These are phyloP conservation scores for Syngnathus rostellatus DNA, from an alignment of 2,797 vertebrate species.

Conservation along the genomic window DNA sequence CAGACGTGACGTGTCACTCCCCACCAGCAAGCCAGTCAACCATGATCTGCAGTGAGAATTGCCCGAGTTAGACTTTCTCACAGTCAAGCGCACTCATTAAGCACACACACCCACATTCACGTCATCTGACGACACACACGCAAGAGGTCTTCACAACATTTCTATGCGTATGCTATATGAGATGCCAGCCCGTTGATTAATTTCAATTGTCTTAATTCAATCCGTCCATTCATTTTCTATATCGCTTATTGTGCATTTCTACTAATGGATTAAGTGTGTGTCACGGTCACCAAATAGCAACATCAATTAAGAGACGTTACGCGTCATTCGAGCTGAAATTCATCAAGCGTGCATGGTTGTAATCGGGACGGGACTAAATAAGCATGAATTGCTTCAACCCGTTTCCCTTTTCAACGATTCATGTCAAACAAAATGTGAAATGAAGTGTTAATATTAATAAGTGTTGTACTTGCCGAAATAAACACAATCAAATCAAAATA, in stretches of 20 bases:
- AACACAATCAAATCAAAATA: background rate
- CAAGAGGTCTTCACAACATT: background rate
- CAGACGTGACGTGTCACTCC: conserved; percentile 10
- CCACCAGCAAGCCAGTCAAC: conserved; percentile 38
- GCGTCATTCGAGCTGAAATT: background rate
- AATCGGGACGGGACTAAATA: too few relatives aligned
- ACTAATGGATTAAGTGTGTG: background rate
- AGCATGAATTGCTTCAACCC: too few relatives aligned
- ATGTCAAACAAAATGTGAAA: too few relatives aligned
- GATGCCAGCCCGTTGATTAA: background rate
- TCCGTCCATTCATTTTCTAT: background rate
- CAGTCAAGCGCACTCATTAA: conserved; percentile 17
- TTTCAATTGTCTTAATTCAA: too few relatives aligned
- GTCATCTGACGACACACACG: background rate
- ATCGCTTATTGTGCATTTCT: background rate
- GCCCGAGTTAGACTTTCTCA: conserved; percentile 59
- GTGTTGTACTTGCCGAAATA: too few relatives aligned
- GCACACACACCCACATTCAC: background rate
- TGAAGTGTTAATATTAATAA: too few relatives aligned
- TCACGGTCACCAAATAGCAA: background rate
- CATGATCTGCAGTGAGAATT: conserved; percentile 59
- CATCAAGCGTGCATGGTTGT: background rate
- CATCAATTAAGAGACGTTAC: background rate
- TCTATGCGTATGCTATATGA: background rate
- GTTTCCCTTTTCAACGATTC: too few relatives aligned